Evolutionary conservation across 2,797 vertebrate species (phyloP).

Genomic region (Eutrigla gurnardus): DNA sequence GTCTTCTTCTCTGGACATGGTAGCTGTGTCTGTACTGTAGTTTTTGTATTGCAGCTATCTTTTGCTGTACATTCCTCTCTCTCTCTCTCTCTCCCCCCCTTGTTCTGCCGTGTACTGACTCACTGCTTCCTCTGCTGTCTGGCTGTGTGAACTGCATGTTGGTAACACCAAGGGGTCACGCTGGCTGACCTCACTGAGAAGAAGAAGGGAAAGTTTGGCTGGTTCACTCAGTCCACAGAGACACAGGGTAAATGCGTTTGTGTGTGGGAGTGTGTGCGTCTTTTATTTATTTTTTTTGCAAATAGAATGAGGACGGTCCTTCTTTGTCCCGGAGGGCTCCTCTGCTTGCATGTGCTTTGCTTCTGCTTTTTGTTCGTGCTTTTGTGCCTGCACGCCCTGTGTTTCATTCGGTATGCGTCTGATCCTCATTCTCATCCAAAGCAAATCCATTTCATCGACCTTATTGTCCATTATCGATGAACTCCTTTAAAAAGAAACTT

Average conservation of each 20-base stretch:
- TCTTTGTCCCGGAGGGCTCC: slow-evolving; percentile 32
- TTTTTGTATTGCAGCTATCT: slow-evolving; percentile 55
- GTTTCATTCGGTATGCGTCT: slow-evolving; percentile 1
- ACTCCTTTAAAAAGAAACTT: background rate
- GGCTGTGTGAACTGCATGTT: slow-evolving; percentile 88
- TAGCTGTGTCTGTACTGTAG: slow-evolving; percentile 51
- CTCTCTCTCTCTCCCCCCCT: slow-evolving; percentile 38
- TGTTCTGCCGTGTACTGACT: slow-evolving; percentile 71
- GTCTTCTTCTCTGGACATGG: slow-evolving; percentile 51
- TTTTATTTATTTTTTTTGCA: background rate
- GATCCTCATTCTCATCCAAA: slow-evolving; percentile 15
- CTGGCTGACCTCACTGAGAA: slow-evolving; percentile 96
- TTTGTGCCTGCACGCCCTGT: slow-evolving; percentile 35
- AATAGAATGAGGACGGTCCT: slow-evolving; percentile 34
- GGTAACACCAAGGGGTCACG: slow-evolving; percentile 91
- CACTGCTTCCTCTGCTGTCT: slow-evolving; percentile 89
- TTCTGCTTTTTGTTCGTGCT: slow-evolving; percentile 36
- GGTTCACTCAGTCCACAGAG: slow-evolving; percentile 94
- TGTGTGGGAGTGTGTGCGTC: slow-evolving; percentile 52
- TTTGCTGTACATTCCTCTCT: slow-evolving; percentile 49
- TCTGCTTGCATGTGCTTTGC: slow-evolving; percentile 46
- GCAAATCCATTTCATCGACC: background rate
- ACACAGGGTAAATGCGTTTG: slow-evolving; percentile 92
- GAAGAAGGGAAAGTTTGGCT: slow-evolving; percentile 96
- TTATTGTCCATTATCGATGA: background rate